Base-by-base conservation (phyloP, 2,113 vertebrate genomes). In the Brevimyrus niger region DNA sequence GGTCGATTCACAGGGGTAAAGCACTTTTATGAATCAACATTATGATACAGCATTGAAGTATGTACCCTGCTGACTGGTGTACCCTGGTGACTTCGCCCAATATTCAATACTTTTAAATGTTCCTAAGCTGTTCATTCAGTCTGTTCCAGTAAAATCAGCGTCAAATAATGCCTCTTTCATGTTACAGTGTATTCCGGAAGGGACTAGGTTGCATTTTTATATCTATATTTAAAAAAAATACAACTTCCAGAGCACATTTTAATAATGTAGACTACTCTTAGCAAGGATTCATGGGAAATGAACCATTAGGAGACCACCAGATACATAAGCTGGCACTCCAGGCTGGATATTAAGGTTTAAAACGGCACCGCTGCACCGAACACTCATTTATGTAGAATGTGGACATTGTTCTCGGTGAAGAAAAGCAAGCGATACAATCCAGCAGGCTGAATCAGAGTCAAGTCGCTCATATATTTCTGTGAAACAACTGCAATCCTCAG, bases 1-100 rank as follows among this genome's bases (percentile, higher is more conserved):
- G 88, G 23, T 42, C 44, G 44, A 89, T 91, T 61, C 65, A 90
- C 11, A 89, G 27, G 5, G 53, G 65, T 46, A 1, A 19, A 10
- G 13, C 19, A n/a, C 19, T 51, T 53, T 44, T 13, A 69, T 31
- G n/a, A 31, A 42, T 80, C 4, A 42, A 80, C 17, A 42, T 80
- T 80, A 38, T 42, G 13, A 6, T 80, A 31, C 10, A 69, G 61
- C 61, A 69, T 27, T 69, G n/a, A 35, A 80, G 35, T 38, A 15
- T 42, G 73, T 80, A 80, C 73, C 31, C 73, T 80, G 73, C 4
- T 76, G 31, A 76, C 35, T 38, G 31, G 15, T 19, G 35, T 7
- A 42, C n/a, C 4, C 10, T 38, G 13, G 1, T 76, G 73, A 76
- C 15, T 76, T 76, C 15, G 6, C 42, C 35, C 35, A 8, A 35